Conservation (phyloP, 2,113 vertebrate genomes). For the Polyodon spathula region DNA sequence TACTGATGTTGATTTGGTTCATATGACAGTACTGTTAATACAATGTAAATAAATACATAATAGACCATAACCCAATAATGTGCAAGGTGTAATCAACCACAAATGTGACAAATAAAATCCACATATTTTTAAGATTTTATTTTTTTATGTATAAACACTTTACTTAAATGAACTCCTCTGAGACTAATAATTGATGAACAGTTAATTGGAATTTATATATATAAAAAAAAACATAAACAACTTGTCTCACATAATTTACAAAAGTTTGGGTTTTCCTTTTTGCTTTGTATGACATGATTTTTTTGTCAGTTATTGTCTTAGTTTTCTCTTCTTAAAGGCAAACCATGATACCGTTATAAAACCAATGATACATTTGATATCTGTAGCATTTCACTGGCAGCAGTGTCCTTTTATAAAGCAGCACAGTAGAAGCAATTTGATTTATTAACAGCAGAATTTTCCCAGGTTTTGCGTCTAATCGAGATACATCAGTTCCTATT, state of each 20-base stretch:
- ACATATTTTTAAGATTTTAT: slow-evolving; percentile 69
- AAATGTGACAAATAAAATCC: slow-evolving; percentile 33
- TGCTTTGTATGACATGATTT: slow-evolving; percentile 74
- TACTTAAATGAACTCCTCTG: slow-evolving; percentile 99
- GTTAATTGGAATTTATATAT: slow-evolving; percentile 93
- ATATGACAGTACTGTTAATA: background rate
- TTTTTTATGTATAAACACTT: slow-evolving; percentile 99
- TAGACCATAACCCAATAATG: slow-evolving; percentile 14
- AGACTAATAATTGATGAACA: slow-evolving; percentile 98
- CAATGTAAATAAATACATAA: slow-evolving; percentile 1
- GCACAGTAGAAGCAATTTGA: slow-evolving; percentile 64
- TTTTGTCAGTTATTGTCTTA: slow-evolving; percentile 44
- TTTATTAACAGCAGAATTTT: slow-evolving; percentile 66
- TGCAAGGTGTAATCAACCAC: slow-evolving; percentile 36
- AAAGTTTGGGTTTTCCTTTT: slow-evolving; percentile 76
- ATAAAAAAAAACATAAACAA: slow-evolving; percentile 82
- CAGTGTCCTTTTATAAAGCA: slow-evolving; percentile 71
- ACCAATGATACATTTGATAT: slow-evolving; percentile 65
- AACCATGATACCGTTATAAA: slow-evolving; percentile 60
- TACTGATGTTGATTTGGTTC: background rate
- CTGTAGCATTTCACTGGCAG: slow-evolving; percentile 68
- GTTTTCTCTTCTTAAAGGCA: slow-evolving; percentile 47
- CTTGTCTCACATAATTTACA: slow-evolving; percentile 93
- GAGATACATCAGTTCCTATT: slow-evolving; percentile 73
- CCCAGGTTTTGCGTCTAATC: slow-evolving; percentile 65